Conservation (phyloP, 2,888 invertebrate species). For the Stomorhina lunata region DNA sequence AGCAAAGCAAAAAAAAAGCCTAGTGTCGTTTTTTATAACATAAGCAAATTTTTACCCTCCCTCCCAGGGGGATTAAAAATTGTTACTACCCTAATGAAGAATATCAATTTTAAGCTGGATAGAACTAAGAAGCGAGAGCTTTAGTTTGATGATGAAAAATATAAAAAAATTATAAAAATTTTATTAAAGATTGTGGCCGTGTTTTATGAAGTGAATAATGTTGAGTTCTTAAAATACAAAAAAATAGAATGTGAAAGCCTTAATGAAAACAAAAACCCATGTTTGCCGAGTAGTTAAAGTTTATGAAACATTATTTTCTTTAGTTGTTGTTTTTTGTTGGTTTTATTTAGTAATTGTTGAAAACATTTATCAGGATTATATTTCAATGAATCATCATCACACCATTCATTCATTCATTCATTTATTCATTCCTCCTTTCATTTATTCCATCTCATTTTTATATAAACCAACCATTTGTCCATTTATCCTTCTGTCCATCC, state of each 20-base stretch:
- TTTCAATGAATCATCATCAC: conserved; percentile 75
- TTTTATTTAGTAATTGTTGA: conserved; percentile 65
- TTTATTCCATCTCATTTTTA: not conserved
- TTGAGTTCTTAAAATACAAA: not conserved
- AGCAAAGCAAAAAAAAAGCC: not conserved
- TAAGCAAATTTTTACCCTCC: conserved; percentile 13
- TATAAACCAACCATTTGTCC: not conserved
- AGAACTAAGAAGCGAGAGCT: conserved; percentile 47
- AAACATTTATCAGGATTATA: conserved; percentile 77
- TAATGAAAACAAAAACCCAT: not conserved
- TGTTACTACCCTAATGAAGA: conserved; percentile 74
- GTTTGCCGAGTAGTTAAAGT: conserved; percentile 18
- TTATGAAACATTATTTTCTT: conserved; percentile 20
- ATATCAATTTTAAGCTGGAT: conserved; percentile 74
- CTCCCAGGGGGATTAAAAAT: conserved; percentile 51
- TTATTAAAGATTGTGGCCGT: conserved; percentile 59
- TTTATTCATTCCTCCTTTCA: no score
- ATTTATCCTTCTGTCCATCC: not conserved
- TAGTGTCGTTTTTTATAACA: conserved; percentile 24
- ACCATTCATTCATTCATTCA: conserved; percentile 17
- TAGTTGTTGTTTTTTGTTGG: conserved; percentile 44
- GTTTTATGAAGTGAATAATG: conserved; percentile 58
- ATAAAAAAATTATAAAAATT: not conserved
- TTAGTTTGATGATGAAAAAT: conserved; percentile 39
- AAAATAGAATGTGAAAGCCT: not conserved